Conservation (phyloP, 2,888 invertebrate genomes). For the Acronicta alni region DNA sequence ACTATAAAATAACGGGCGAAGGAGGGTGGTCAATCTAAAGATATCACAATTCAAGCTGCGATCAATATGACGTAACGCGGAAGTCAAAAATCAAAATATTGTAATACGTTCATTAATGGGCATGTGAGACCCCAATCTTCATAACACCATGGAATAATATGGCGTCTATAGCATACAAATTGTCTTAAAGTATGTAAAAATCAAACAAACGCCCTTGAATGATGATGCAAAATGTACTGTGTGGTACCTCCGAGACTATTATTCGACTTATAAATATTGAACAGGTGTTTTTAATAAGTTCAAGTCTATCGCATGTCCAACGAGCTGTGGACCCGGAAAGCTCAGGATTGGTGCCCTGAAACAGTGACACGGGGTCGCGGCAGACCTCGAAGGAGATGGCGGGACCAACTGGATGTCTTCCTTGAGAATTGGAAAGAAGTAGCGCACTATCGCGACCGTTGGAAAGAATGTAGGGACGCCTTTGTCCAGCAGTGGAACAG, state of each 20-base stretch:
- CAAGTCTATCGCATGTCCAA: too few species aligned
- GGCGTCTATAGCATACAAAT: constrained; percentile 35
- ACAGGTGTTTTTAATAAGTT: constrained; percentile 7
- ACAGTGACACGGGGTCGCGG: too few species aligned
- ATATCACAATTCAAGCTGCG: not conserved
- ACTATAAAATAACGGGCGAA: too few species aligned
- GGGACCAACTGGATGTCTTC: too few species aligned
- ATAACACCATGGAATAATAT: constrained; percentile 44
- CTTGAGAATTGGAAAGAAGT: too few species aligned
- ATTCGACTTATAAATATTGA: constrained; percentile 46
- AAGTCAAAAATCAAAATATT: constrained; percentile 23
- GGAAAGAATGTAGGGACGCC: too few species aligned
- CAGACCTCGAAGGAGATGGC: too few species aligned
- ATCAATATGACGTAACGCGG: constrained; percentile 33
- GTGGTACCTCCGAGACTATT: constrained; percentile 15
- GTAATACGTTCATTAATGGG: constrained; percentile 34
- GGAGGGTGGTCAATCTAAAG: not conserved
- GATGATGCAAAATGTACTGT: constrained; percentile 31
- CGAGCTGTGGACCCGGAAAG: too few species aligned
- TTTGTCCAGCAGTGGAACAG: too few species aligned
- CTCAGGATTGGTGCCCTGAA: too few species aligned
- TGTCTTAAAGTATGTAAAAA: constrained; percentile 27
- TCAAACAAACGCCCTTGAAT: constrained; percentile 25
- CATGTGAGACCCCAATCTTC: constrained; percentile 29
- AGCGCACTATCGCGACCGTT: too few species aligned